Base-by-base conservation (phyloP, 2,797 vertebrate species). In the Momotus momota region DNA sequence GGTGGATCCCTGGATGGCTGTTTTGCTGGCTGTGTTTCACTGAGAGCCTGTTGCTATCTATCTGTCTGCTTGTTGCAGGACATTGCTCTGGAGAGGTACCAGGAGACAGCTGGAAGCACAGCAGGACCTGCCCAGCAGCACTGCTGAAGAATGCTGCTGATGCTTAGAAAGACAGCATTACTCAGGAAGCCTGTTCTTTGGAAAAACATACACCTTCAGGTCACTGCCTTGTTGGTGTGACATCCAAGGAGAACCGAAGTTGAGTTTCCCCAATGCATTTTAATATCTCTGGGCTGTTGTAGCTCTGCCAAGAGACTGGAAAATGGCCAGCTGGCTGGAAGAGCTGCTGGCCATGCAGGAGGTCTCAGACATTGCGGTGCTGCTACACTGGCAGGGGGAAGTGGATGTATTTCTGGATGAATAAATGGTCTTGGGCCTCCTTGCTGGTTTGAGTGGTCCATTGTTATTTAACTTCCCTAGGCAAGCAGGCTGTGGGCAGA, bases 261-360 rank as follows among this genome's bases (percentile, higher is more conserved):
- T 19, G 55, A 73, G 57, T 90, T 94, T 91, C 52, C 84, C 81
- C 31, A 64, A 2, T 90, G 91, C 61, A 27, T 85, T 94, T 90
- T 23, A 73, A 38, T 80, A 2, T 17, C 91, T 79, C 25, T 55
- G 31, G 27, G 91, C 89, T 82, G 75, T 17, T 45, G 69, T 52
- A 21, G 78, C 81, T 52, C 5, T 57, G 81, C 87, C 87, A 64
- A 20, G 51, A 62, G 81, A n/a, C 79, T 94, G 91, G 78, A 41
- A 21, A 70, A 35, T n/a, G 57, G 75, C 89, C 95, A 81, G 31
- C 35, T 82, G 93, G 84, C 73, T 77, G 27, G n/a, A 77, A 6
- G 29, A 72, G 86, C 81, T 72, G 35, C 86, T 58, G 74, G 46
- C 14, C 0, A 3, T 13, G 60, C 78, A 87, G 92, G 85, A 83